Conservation (phyloP, 2,888 invertebrate genomes). For the Amblyteles armatorius region DNA sequence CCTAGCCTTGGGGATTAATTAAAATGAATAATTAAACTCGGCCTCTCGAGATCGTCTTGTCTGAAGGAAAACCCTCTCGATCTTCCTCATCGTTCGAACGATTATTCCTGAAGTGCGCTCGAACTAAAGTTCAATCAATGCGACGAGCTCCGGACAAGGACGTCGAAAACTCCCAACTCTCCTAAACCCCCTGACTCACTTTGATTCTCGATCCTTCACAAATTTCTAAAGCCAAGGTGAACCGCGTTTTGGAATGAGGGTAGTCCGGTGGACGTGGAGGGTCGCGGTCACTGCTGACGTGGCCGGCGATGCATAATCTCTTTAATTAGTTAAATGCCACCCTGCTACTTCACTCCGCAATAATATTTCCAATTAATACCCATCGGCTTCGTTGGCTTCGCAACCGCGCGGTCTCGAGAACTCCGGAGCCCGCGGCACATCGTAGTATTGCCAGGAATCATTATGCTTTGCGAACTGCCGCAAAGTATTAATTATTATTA, state of each 20-base stretch:
- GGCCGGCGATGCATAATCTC: not conserved
- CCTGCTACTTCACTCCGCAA: not conserved
- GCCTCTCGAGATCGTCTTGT: not conserved
- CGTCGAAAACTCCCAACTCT: not conserved
- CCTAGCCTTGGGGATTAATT: not conserved
- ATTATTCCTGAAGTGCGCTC: not conserved
- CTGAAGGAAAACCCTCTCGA: not conserved
- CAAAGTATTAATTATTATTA: not conserved
- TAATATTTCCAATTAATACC: not conserved
- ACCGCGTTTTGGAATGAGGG: not conserved
- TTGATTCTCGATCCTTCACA: not conserved
- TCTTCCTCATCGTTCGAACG: slow-evolving; percentile 3
- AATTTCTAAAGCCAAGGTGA: not conserved
- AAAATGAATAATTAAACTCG: slow-evolving; percentile 1
- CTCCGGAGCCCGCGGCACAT: not conserved
- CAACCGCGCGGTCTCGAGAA: not conserved
- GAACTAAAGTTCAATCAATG: not conserved
- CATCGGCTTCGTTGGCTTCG: not conserved
- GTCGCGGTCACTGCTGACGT: not conserved
- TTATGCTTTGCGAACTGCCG: not conserved
- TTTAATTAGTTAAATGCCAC: not conserved
- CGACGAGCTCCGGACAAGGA: not conserved
- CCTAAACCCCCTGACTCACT: not conserved
- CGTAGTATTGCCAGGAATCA: not conserved
- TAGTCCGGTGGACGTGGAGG: not conserved